Conservation (phyloP, 2,888 invertebrate genomes). For the Caenorhabditis drosophilae region DNA sequence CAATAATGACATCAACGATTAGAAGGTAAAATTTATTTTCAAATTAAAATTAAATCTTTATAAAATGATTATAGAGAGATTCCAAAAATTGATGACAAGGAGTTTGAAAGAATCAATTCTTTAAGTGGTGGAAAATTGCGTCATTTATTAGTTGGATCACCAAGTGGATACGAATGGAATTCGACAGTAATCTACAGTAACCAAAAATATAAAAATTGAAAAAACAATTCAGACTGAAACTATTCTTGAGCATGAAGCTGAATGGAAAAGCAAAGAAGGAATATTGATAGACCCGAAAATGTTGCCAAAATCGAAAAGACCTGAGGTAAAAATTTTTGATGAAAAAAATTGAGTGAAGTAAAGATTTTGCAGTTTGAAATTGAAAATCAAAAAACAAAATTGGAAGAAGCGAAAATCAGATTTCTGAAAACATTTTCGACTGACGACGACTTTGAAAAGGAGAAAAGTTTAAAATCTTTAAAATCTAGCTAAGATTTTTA, state of each 20-base stretch:
- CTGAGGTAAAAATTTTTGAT: slow-evolving; percentile 6
- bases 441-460: background rate
- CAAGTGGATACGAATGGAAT: slow-evolving; percentile 68
- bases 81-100: slow-evolving; percentile 60
- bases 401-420: slow-evolving; percentile 25
- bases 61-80: slow-evolving; percentile 48
- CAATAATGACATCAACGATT: slow-evolving; percentile 61
- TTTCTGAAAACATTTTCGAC: slow-evolving; percentile 31
- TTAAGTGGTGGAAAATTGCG: slow-evolving; percentile 64
- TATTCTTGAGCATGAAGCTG: slow-evolving; percentile 58
- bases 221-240: slow-evolving; percentile 59
- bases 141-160: slow-evolving; percentile 68
- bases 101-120: slow-evolving; percentile 63
- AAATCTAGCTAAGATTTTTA: background rate
- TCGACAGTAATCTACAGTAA: slow-evolving; percentile 49
- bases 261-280: slow-evolving; percentile 42
- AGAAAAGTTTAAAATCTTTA: background rate
- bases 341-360: slow-evolving; percentile 5
- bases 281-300: slow-evolving; percentile 61
- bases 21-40: slow-evolving; percentile 31
- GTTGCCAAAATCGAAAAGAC: slow-evolving; percentile 56
- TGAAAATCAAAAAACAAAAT: slow-evolving; percentile 7
- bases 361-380: slow-evolving; percentile 19
- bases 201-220: background rate
- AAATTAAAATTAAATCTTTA: slow-evolving; percentile 5